Evolutionary conservation across 2,113 vertebrate genomes (phyloP).

Genomic region (Girardinichthys multiradiatus): DNA sequence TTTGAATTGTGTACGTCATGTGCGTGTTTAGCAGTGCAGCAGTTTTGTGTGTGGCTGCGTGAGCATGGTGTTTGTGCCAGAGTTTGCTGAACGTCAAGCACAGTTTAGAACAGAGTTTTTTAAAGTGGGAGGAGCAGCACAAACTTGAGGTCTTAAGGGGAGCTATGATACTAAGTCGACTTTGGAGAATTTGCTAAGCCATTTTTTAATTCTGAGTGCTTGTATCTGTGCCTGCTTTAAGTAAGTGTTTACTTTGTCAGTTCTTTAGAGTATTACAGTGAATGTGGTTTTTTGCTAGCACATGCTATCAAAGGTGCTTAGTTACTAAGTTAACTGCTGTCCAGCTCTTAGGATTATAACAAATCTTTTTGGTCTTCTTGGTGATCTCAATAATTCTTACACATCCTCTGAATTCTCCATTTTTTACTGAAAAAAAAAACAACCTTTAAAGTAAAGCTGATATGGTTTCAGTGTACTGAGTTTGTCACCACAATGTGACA

Average conservation of each 20-base stretch:
- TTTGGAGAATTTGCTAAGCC: slow-evolving; percentile 49
- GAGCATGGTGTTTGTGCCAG: slow-evolving; percentile 9
- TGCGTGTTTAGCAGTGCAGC: slow-evolving; percentile 9
- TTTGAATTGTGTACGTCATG: slow-evolving; percentile 26
- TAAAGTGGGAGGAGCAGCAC: slow-evolving; percentile 59
- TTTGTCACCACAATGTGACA: neutral
- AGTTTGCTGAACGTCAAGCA: slow-evolving; percentile 30
- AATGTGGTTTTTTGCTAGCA: slow-evolving; percentile 78
- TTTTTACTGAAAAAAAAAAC: neutral
- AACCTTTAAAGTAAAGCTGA: neutral
- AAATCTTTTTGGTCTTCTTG: neutral
- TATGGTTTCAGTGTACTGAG: neutral
- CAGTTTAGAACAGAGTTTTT: slow-evolving; percentile 54
- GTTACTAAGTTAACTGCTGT: slow-evolving; percentile 83
- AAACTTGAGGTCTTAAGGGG: slow-evolving; percentile 54
- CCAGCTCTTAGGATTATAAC: neutral
- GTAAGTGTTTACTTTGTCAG: slow-evolving; percentile 67
- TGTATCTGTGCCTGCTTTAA: slow-evolving; percentile 36
- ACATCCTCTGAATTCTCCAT: neutral
- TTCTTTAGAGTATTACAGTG: slow-evolving; percentile 76
- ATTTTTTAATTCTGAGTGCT: slow-evolving; percentile 42
- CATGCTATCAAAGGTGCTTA: slow-evolving; percentile 88
- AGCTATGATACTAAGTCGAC: slow-evolving; percentile 64
- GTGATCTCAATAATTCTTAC: neutral
- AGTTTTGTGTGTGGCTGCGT: slow-evolving; percentile 3